phyloP scores from a whole-genome alignment of 2,888 invertebrate genomes.

The Cynaeus angustus region DNA sequence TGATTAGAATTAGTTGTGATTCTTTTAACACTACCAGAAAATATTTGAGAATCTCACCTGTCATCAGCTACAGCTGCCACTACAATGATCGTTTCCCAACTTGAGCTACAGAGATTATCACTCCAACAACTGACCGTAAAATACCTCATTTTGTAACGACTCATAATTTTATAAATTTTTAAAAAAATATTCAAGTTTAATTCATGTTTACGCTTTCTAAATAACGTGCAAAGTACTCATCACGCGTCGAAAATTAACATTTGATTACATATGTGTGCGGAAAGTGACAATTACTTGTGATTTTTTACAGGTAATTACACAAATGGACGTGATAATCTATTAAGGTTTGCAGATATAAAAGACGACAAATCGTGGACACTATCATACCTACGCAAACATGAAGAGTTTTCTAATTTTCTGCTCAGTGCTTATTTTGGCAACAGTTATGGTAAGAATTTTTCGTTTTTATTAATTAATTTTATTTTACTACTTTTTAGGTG shows the following conservation, averaged over 20 bases:
- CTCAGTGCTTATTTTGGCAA: background rate
- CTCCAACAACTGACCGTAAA: background rate
- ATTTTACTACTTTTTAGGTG: background rate
- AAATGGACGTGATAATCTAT: background rate
- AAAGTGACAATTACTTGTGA: background rate
- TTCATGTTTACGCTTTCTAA: conserved; percentile 7
- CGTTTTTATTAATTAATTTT: background rate
- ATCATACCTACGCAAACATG: background rate
- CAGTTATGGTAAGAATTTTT: conserved; percentile 1
- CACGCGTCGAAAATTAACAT: conserved; percentile 10
- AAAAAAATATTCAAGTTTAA: background rate
- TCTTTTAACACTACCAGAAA: no score
- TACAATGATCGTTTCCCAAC: no score
- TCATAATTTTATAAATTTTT: background rate
- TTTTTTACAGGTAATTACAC: background rate
- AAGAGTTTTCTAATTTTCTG: background rate
- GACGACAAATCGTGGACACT: background rate
- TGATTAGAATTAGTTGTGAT: no score
- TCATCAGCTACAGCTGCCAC: no score
- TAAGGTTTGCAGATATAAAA: background rate
- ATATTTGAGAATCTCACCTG: no score
- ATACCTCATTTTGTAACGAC: background rate
- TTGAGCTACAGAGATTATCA: background rate
- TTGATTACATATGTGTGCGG: background rate
- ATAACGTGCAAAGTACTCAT: conserved; percentile 4